Evolutionary conservation across 1,140 invertebrate genomes (phyloP).

Genomic region (Tetramorium parvispinum): DNA sequence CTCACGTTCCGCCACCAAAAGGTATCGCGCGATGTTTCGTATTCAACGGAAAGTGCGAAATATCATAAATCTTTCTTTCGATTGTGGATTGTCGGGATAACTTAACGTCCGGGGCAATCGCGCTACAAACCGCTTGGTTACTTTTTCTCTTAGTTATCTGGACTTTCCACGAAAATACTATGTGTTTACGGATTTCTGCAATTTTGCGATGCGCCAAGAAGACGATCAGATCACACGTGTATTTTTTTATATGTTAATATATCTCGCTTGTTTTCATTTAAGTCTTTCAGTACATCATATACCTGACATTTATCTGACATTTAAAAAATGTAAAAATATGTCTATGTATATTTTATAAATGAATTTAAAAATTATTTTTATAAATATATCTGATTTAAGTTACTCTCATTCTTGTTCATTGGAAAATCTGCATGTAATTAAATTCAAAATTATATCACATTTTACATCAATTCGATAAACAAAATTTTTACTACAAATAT

Average conservation of each 20-base stretch:
- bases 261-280: no score
- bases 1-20: slow-evolving; percentile 50
- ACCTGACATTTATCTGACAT: background rate
- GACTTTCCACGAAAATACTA: slow-evolving; percentile 3
- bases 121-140: slow-evolving; percentile 21
- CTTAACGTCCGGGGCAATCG: slow-evolving; percentile 43
- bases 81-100: slow-evolving; percentile 51
- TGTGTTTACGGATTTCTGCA: background rate
- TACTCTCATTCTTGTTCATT: slow-evolving; percentile 17
- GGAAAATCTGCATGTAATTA: background rate
- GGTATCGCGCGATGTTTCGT: slow-evolving; percentile 51
- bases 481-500: background rate
- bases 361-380: slow-evolving; percentile 24
- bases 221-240: background rate
- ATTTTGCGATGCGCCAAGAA: background rate
- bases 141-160: slow-evolving; percentile 47
- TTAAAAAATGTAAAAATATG: background rate
- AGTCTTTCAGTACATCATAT: no score
- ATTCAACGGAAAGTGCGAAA: slow-evolving; percentile 57
- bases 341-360: background rate
- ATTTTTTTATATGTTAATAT: background rate
- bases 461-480: background rate
- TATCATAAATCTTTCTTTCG: slow-evolving; percentile 68
- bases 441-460: background rate
- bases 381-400: background rate